phyloP scores from a whole-genome alignment of 2,797 vertebrate genomes.

The Sarcoramphus papa region DNA sequence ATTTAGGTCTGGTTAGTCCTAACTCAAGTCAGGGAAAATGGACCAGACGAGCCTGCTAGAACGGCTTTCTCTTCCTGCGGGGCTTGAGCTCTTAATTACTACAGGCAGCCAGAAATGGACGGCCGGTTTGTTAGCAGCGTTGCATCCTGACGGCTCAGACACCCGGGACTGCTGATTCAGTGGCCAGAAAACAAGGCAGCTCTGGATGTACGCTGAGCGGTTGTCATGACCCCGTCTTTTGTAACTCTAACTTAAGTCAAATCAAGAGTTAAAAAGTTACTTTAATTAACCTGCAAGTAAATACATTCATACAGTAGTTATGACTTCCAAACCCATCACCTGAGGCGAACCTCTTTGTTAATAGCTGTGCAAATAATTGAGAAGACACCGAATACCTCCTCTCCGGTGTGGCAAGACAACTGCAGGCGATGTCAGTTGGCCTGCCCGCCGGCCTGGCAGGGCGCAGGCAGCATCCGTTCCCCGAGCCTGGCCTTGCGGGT shows the following conservation, averaged over 20 bases:
- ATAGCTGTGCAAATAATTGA: not conserved
- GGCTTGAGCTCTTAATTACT: not conserved
- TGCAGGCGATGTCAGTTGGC: not conserved
- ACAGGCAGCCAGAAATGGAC: not conserved
- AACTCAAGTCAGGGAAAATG: not conserved
- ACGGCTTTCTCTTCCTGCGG: not conserved
- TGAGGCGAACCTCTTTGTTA: not conserved
- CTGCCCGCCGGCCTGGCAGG: not conserved
- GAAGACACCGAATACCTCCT: not conserved
- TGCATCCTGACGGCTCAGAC: not conserved
- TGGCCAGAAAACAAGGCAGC: not conserved
- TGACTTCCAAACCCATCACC: not conserved
- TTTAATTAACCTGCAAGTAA: not conserved
- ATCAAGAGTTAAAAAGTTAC: not conserved
- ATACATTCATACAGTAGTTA: not conserved
- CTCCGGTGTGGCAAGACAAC: rapidly evolving
- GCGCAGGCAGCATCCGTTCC: not conserved
- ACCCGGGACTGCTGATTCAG: not conserved
- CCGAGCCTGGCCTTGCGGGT: not conserved
- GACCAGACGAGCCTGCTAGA: not conserved
- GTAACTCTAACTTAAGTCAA: not conserved
- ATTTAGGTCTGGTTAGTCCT: not conserved
- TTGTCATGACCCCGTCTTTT: not conserved
- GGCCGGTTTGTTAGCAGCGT: rapidly evolving
- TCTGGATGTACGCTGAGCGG: not conserved